Evolutionary conservation across 2,797 vertebrate genomes (phyloP), one percentile per base, ranked within the genome.

Genomic region (Eupleurogrammus muticus): DNA sequence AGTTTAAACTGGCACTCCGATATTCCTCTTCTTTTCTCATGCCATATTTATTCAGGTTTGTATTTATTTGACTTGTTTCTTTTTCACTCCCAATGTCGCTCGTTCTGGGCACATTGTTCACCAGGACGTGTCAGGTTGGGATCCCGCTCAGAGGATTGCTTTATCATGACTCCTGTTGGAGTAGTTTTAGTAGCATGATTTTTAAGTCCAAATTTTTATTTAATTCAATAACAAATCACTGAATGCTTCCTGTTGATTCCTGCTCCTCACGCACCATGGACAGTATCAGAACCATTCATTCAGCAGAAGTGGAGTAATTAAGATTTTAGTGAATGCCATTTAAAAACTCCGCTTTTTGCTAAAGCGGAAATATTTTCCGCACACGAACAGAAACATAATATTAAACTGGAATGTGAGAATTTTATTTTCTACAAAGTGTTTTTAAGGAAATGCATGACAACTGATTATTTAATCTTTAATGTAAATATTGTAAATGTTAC

Each of bases 401-500:
- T 76, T 66, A 57, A 55, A 67, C 57, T 20, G 64, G 90, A 89
- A 91, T 84, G 90, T 82, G 76, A 83, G 48, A 55, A 70, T 59
- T 67, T 70, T 68, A 73, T 90, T 92, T 91, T 91, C 70, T 77
- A 83, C 48, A 5, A 48, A 70, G 40, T 62, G 35, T 70, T 85
- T 90, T 82, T 50, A 77, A n/a, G 70, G 68, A 87, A 83, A 82
- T 51, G 92, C 92, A 92, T 85, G 92, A 75, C 20, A 35, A 70
- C 34, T 21, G 60, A 61, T 80, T 71, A 81, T 77, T 70, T 82
- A 88, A 77, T 70, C 83, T 68, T 56, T 57, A 38, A 82, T 92
- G 88, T 92, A 89, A 69, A 91, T 90, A 89, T 12, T 92, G 87
- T 90, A 92, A 86, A 87, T 87, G 80, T 89, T 63, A 72, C 80